Conservation (phyloP, 2,113 vertebrate species). For the Dicrurus megarhynchus region DNA sequence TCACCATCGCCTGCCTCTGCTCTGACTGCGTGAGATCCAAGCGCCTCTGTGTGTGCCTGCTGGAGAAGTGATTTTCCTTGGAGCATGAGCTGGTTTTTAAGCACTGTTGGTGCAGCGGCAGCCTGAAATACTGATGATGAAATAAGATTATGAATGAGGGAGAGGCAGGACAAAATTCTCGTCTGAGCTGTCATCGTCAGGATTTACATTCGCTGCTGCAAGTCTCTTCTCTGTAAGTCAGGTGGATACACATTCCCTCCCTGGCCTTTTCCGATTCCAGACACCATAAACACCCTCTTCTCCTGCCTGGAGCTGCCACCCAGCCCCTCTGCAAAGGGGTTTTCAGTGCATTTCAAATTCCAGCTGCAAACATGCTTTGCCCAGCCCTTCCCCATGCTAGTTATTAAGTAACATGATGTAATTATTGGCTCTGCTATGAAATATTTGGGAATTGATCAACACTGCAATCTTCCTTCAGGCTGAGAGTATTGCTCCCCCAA, state of each 20-base stretch:
- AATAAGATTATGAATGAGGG: background rate
- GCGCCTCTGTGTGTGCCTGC: background rate
- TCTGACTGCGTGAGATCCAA: accelerated
- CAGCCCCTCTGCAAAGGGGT: background rate
- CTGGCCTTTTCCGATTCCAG: background rate
- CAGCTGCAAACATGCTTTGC: background rate
- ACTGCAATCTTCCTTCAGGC: background rate
- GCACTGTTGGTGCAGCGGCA: background rate
- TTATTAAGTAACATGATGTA: background rate
- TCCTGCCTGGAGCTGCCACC: background rate
- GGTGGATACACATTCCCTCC: background rate
- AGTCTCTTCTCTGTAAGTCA: background rate
- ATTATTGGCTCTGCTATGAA: background rate
- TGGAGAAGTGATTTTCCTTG: constrained; percentile 10
- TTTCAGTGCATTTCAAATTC: background rate
- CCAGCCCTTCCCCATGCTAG: background rate
- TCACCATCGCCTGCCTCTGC: background rate
- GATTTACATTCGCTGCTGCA: background rate
- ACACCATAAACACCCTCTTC: background rate
- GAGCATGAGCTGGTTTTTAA: constrained; percentile 45
- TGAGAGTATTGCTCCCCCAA: background rate
- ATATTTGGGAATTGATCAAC: background rate
- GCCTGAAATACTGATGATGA: background rate
- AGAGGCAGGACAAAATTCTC: background rate
- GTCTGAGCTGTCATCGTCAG: background rate